Evolutionary conservation across 2,113 vertebrate genomes (phyloP), one percentile per base, ranked within the genome.

Genomic region (Passer domesticus): DNA sequence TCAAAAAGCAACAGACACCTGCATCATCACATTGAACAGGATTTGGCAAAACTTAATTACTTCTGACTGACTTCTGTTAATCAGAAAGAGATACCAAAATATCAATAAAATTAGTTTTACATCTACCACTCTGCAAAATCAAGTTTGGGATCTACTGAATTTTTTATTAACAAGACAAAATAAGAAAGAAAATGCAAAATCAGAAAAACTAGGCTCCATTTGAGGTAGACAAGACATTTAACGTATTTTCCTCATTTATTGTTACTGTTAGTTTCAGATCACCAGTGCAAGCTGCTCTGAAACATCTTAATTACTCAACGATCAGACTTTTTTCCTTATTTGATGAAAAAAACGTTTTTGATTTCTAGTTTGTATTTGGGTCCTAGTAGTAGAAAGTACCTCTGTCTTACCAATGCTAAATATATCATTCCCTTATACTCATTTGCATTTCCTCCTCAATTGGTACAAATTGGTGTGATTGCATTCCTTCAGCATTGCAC

Each of bases 401-500:
- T 59, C 50, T 85, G 64, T 67, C 41, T 70, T 62, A 58, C 12
- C 25, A 77, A 17, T 59, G 44, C 31, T 46, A 66, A 66, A 53
- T 18, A 17, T 8, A 60, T 41, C 8, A n/a, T 50, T 76, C 31
- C 13, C 11, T 24, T 70, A 41, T 28, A n/a, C 15, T 60, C 58
- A 15, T 27, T 83, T 47, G n/a, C 16, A 4, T 46, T 72, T 73
- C 47, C 21, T 72, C 50, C 37, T 72, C 41, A 60, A 1, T 12
- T 60, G 31, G 35, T 72, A 31, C 0, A 0, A 60, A 70, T 4
- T 28, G 41, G 28, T 24, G 21, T 7, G 24, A 50, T 6, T 28
- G 10, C 25, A 60, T 50, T 76, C 35, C 33, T 81, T 60, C 12
- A 44, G 46, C 21, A 58, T 35, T 60, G 24, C 52, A 22, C 41